These are phyloP conservation scores for Spilarctia lutea DNA, from an alignment of 2,888 invertebrate genomes.

Conservation along the genomic window DNA sequence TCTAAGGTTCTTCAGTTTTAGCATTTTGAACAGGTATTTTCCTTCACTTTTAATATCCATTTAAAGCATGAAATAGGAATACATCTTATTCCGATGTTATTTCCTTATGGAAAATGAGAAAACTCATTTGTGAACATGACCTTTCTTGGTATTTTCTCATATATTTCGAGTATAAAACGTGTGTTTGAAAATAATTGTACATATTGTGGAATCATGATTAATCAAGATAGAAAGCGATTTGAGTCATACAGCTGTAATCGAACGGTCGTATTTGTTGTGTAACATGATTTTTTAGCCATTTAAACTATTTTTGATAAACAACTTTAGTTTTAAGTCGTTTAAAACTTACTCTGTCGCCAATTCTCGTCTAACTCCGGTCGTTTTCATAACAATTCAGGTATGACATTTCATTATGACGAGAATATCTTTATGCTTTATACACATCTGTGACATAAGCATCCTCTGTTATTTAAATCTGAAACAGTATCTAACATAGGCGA, in stretches of 20 bases:
- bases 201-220: neutral
- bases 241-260: neutral
- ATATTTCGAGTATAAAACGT: neutral
- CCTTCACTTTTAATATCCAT: neutral
- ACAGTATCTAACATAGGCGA: neutral
- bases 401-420: neutral
- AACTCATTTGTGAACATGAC: neutral
- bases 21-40: neutral
- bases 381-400: neutral
- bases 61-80: neutral
- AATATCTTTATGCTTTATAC: neutral
- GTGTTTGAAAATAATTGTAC: neutral
- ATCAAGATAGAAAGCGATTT: neutral
- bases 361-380: neutral
- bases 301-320: neutral
- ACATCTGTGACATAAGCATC: neutral
- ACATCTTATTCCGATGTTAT: neutral
- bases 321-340: neutral
- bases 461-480: neutral
- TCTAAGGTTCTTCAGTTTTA: neutral
- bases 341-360: neutral
- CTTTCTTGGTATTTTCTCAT: neutral
- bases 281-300: neutral
- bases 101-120: neutral
- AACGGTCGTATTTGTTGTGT: neutral